phyloP scores from a whole-genome alignment of 2,797 vertebrate species.

The Eupleurogrammus muticus region DNA sequence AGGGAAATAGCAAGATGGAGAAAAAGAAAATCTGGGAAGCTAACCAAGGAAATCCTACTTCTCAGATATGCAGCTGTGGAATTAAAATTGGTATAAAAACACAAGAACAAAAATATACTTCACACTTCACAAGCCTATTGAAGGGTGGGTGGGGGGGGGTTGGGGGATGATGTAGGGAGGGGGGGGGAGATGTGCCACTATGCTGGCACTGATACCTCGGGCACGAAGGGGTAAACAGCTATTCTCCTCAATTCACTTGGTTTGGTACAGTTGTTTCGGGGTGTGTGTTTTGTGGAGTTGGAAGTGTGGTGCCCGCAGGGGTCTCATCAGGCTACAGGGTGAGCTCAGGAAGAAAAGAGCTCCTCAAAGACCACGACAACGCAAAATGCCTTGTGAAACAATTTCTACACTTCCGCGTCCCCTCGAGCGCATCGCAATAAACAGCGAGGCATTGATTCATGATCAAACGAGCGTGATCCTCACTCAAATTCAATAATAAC shows the following conservation, averaged over 20 bases:
- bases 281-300: constrained; percentile 7
- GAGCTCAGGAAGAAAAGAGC: constrained; percentile 73
- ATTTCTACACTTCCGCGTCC: constrained; percentile 79
- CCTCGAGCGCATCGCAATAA: constrained; percentile 69
- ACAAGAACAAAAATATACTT: constrained; percentile 83
- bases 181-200: constrained; percentile 65
- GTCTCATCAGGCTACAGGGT: constrained; percentile 72
- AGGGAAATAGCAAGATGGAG: constrained; percentile 73
- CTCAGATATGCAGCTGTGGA: constrained; percentile 88
- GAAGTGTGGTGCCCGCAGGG: constrained; percentile 62
- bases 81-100: constrained; percentile 85
- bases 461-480: constrained; percentile 84
- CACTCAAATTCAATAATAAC: constrained; percentile 85
- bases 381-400: constrained; percentile 77
- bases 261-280: constrained; percentile 62
- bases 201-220: constrained; percentile 75
- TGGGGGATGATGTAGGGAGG: constrained; percentile 6
- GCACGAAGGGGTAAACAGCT: constrained; percentile 75
- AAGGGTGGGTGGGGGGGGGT: constrained; percentile 46
- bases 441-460: constrained; percentile 78
- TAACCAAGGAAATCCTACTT: constrained; percentile 88
- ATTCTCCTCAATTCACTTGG: constrained; percentile 72
- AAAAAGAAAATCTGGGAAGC: constrained; percentile 84
- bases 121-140: constrained; percentile 83
- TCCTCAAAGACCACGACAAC: constrained; percentile 54